Conservation (phyloP, 2,888 invertebrate species). For the Nemapogon koenigi region DNA sequence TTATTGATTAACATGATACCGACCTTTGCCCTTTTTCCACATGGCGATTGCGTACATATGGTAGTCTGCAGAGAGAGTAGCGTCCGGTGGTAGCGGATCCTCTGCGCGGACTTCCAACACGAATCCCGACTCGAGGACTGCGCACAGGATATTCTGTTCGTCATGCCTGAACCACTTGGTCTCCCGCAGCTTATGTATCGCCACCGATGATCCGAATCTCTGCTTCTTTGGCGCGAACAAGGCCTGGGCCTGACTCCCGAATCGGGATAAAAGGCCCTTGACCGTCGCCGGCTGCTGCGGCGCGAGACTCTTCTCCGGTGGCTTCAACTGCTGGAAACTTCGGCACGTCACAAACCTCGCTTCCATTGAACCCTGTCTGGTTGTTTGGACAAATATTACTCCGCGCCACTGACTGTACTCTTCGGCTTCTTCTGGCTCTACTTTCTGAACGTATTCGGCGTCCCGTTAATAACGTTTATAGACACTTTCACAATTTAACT, state of each 20-base stretch:
- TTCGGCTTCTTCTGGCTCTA: slow-evolving; percentile 14
- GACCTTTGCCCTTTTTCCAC: slow-evolving; percentile 76
- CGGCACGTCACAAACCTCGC: slow-evolving; percentile 64
- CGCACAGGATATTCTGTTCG: slow-evolving; percentile 73
- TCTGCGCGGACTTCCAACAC: slow-evolving; percentile 69
- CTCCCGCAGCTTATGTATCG: slow-evolving; percentile 74
- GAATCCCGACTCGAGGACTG: slow-evolving; percentile 76
- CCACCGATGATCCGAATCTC: slow-evolving; percentile 69
- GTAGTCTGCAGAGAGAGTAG: slow-evolving; percentile 54
- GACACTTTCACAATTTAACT: slow-evolving; percentile 57
- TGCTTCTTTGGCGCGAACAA: slow-evolving; percentile 59
- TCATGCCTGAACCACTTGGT: slow-evolving; percentile 78
- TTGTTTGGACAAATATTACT: slow-evolving; percentile 38
- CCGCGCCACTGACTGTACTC: slow-evolving; percentile 17
- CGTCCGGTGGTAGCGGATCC: slow-evolving; percentile 52
- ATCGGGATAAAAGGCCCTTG: slow-evolving; percentile 58
- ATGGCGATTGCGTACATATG: slow-evolving; percentile 73
- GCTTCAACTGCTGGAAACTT: slow-evolving; percentile 62
- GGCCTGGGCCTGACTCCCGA: slow-evolving; percentile 62
- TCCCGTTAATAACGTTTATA: slow-evolving; percentile 42
- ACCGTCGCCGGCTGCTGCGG: slow-evolving; percentile 46
- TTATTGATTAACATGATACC: slow-evolving; percentile 22
- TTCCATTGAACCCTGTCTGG: slow-evolving; percentile 61
- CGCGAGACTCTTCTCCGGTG: slow-evolving; percentile 59
- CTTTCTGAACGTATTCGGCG: slow-evolving; percentile 20